A percentile compares a stretch with the other conserved stretches of the same genome.
These are phyloP conservation scores for Todus mexicanus DNA, from an alignment of 2,797 vertebrate species.

Conservation along the genomic window DNA sequence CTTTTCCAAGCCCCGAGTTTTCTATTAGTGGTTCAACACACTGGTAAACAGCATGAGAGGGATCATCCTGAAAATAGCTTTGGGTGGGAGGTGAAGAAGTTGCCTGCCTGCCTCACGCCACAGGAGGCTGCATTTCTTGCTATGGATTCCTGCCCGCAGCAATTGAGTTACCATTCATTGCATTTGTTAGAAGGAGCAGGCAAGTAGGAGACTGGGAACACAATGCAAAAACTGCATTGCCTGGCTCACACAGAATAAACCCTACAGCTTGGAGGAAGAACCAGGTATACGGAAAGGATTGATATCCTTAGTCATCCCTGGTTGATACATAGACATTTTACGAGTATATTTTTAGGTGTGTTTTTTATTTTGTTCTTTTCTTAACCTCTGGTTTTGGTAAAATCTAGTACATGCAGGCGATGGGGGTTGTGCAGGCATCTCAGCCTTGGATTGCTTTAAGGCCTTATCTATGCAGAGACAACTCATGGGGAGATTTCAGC, in stretches of 20 bases:
- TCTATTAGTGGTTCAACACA: not conserved
- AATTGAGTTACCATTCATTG: not conserved
- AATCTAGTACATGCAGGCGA: no score
- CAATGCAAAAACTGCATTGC: not conserved
- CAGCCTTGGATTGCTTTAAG: no score
- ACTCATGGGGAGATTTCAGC: no score
- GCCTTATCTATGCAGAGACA: no score
- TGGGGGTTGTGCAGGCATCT: no score
- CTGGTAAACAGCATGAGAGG: not conserved
- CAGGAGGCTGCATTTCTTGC: not conserved
- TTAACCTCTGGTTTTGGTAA: no score
- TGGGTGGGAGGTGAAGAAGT: not conserved
- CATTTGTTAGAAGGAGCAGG: not conserved
- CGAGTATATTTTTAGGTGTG: no score
- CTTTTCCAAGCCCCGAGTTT: not conserved
- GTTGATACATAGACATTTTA: no score
- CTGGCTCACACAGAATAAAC: not conserved
- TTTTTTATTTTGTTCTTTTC: no score
- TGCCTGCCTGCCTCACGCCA: not conserved
- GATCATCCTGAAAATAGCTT: not conserved
- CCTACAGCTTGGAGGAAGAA: not conserved
- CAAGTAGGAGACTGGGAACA: not conserved
- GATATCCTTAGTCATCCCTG: no score
- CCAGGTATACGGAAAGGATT: no score
- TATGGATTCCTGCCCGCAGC: not conserved